Evolutionary conservation across 2,888 invertebrate genomes (phyloP), one percentile per base, ranked within the genome.

Genomic region (Julus scandinavius): DNA sequence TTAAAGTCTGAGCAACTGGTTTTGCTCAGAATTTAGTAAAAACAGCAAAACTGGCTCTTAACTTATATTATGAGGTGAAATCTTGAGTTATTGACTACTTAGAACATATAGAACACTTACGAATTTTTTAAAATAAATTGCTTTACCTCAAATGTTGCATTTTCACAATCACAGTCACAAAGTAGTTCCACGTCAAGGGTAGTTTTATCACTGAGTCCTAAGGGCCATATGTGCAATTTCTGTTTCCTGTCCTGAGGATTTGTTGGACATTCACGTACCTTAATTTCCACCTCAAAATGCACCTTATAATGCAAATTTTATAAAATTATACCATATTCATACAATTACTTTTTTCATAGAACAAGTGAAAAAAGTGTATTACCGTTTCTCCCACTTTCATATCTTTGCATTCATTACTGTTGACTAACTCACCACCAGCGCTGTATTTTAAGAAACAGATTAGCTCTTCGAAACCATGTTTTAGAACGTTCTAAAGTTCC

Each of bases 101-200:
- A n/a, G n/a, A n/a, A n/a, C n/a, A n/a, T n/a, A n/a, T n/a, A n/a
- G n/a, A n/a, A n/a, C n/a, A n/a, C n/a, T n/a, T n/a, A n/a, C n/a
- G n/a, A n/a, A n/a, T n/a, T n/a, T n/a, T n/a, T n/a, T n/a, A n/a
- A n/a, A n/a, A n/a, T n/a, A n/a, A n/a, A n/a, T n/a, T n/a, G n/a
- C n/a, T n/a, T 80, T 91, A 94, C 92, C 72, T 93, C 90, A 90
- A 93, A 91, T 72, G 95, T 95, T 17, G 94, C 94, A 89, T 94
- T 94, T 92, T 99, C 99, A 92, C 99, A 99, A 7, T 96, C 96
- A 91, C 99, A 99, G 91, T 97, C 96, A 92, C 99, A 99, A 80
- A 98, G 93, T 95, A 99, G 97, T 92, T 98, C 96, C 90, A 99
- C 93, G 90, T 97, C 96, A 38, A 99, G 95, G 1, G 94, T 94